A percentile compares a stretch with the other conserved stretches of the same genome.
Evolutionary conservation across 2,888 invertebrate genomes (phyloP).

Genomic region (Micropterix aruncella): DNA sequence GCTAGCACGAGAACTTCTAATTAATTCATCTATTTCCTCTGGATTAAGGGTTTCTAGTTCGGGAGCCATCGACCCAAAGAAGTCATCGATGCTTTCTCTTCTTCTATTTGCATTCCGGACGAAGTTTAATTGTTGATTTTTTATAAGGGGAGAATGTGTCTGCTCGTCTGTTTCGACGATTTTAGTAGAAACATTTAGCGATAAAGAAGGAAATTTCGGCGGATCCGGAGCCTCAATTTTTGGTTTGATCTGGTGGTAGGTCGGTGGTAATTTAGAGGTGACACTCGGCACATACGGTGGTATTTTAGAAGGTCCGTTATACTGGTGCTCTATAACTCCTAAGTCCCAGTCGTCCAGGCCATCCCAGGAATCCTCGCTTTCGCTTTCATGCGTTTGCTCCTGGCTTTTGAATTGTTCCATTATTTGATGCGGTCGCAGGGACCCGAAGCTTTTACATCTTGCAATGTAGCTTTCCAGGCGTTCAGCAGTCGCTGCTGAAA

Average conservation of each 20-base stretch:
- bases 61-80: neutral
- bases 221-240: neutral
- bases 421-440: constrained; percentile 26
- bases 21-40: neutral
- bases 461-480: constrained; percentile 29
- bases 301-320: constrained; percentile 12
- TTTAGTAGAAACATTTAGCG: neutral
- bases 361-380: constrained; percentile 31
- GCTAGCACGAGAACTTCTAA: neutral
- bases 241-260: neutral
- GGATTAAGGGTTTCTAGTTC: neutral
- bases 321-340: constrained; percentile 23
- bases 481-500: constrained; percentile 19
- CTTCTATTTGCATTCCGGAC: too few relatives aligned
- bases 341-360: constrained; percentile 35
- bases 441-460: constrained; percentile 29
- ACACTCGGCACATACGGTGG: neutral
- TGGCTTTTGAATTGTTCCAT: constrained; percentile 21
- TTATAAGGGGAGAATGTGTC: neutral
- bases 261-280: too few relatives aligned
- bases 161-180: neutral
- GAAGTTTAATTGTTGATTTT: neutral
- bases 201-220: neutral
- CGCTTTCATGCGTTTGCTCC: constrained; percentile 19
- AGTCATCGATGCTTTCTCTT: neutral